Conservation (phyloP, 2,113 vertebrate species). For the Myrmophylax atrothorax region DNA sequence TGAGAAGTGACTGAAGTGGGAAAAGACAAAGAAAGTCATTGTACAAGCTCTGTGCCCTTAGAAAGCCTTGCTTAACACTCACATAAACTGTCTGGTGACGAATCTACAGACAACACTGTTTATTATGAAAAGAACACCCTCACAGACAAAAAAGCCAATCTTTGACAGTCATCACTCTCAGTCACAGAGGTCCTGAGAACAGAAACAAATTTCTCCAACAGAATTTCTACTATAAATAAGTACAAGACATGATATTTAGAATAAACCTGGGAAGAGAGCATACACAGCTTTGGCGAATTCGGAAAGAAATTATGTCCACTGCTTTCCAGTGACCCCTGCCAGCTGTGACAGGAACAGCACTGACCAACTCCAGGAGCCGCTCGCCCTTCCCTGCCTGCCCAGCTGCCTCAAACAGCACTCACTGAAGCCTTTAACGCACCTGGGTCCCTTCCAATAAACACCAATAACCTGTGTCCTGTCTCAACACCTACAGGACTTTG, state of each 20-base stretch:
- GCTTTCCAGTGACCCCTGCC: slow-evolving; percentile 61
- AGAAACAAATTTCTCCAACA: not conserved
- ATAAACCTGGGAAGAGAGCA: not conserved
- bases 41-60: not conserved
- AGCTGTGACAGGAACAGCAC: slow-evolving; percentile 44
- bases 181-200: not conserved
- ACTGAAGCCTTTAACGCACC: not conserved
- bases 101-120: not conserved
- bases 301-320: not conserved
- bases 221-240: not conserved
- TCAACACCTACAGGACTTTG: not conserved
- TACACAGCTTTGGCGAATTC: not conserved
- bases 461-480: fast-evolving
- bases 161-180: not conserved
- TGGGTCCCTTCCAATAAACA: not conserved
- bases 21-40: not conserved
- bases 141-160: not conserved
- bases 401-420: fast-evolving
- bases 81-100: not conserved
- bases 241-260: fast-evolving
- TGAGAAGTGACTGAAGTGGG: not conserved
- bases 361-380: not conserved
- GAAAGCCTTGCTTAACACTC: not conserved
- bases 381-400: not conserved
- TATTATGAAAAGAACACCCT: not conserved